These are phyloP conservation scores for Glareola pratincola DNA, from an alignment of 2,113 vertebrate species.

Conservation along the genomic window DNA sequence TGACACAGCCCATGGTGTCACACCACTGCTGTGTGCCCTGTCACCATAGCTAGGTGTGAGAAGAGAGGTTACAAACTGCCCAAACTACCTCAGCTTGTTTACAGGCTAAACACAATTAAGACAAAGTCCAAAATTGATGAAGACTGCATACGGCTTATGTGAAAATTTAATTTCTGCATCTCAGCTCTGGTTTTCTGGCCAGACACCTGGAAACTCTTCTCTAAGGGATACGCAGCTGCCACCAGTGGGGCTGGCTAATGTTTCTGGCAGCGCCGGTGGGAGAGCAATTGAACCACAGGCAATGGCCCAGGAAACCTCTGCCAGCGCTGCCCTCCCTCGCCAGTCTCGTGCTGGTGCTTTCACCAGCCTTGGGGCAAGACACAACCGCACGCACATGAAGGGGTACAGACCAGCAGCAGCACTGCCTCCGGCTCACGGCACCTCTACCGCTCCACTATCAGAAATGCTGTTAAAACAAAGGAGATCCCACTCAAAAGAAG, in stretches of 20 bases:
- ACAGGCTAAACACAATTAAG: background rate
- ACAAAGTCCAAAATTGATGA: background rate
- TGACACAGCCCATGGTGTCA: rapidly evolving
- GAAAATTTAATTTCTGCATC: background rate
- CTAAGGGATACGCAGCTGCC: background rate
- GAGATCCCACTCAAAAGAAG: background rate
- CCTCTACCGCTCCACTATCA: background rate
- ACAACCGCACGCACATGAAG: rapidly evolving
- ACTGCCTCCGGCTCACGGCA: background rate
- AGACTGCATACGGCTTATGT: background rate
- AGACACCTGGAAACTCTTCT: background rate
- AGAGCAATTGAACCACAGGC: background rate
- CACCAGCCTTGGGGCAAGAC: background rate
- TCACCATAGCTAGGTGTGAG: background rate
- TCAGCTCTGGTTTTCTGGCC: background rate
- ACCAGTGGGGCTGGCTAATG: background rate
- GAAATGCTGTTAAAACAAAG: background rate
- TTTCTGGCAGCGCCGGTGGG: background rate
- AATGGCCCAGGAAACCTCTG: background rate
- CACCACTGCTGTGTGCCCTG: background rate
- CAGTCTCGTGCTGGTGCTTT: background rate
- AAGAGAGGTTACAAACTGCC: background rate
- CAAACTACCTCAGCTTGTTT: background rate
- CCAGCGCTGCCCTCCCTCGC: background rate
- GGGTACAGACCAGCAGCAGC: background rate